Evolutionary conservation across 2,797 vertebrate genomes (phyloP).

Genomic region (Alfaro cultratus): DNA sequence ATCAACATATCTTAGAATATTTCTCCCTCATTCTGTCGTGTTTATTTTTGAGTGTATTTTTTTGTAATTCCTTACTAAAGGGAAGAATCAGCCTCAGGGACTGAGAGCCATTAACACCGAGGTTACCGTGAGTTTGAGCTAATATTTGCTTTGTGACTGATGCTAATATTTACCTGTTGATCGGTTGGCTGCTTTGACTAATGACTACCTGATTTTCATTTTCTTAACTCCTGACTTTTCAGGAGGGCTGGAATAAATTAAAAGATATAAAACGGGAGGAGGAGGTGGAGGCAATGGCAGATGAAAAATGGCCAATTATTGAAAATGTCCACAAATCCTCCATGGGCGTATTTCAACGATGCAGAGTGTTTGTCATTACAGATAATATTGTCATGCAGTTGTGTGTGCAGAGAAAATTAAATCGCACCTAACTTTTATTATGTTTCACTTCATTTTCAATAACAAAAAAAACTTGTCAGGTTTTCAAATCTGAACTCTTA

Average conservation of each 20-base stretch:
- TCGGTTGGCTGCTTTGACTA: slow-evolving; percentile 74
- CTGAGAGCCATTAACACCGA: slow-evolving; percentile 2
- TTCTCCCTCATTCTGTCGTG: background rate
- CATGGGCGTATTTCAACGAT: slow-evolving; percentile 22
- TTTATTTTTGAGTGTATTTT: background rate
- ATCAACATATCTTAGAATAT: background rate
- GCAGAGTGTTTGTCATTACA: slow-evolving; percentile 22
- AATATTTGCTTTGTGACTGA: slow-evolving; percentile 71
- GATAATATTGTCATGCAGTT: slow-evolving; percentile 27
- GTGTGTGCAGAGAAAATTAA: background rate
- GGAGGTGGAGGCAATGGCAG: slow-evolving; percentile 7
- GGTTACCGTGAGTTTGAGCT: slow-evolving; percentile 44
- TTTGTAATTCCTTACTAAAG: slow-evolving; percentile 28
- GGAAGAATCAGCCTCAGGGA: slow-evolving; percentile 17
- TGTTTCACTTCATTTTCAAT: background rate
- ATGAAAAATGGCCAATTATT: slow-evolving; percentile 57
- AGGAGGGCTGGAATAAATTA: slow-evolving; percentile 45
- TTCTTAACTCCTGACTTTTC: slow-evolving; percentile 62
- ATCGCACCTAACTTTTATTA: background rate
- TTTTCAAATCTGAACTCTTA: slow-evolving; percentile 12
- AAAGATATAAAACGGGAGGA: slow-evolving; percentile 25
- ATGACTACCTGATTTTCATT: slow-evolving; percentile 66
- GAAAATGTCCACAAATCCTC: slow-evolving; percentile 48
- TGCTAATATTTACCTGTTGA: slow-evolving; percentile 77
- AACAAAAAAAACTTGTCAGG: background rate